Conservation (phyloP, 2,113 vertebrate genomes). For the Scomber colias region DNA sequence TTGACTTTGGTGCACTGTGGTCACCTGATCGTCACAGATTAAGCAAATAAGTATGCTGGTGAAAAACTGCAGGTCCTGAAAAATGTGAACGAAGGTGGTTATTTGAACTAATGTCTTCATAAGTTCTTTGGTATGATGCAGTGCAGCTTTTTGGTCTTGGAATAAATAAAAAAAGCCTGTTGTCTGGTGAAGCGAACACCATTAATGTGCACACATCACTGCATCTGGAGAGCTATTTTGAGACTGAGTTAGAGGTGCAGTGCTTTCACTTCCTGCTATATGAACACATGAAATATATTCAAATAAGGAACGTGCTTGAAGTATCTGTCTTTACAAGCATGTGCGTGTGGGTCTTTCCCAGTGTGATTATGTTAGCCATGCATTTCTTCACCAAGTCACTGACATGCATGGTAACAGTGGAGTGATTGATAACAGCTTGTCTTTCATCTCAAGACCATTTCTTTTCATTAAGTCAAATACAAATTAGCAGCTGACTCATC, state of each 20-base stretch:
- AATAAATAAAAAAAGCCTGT: too few relatives aligned
- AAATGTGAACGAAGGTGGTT: not conserved
- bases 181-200: too few relatives aligned
- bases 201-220: too few relatives aligned
- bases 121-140: too few relatives aligned
- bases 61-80: not conserved
- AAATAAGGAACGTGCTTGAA: not conserved
- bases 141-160: too few relatives aligned
- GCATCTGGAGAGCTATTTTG: not conserved
- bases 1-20: not conserved
- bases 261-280: slow-evolving; percentile 36
- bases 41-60: not conserved
- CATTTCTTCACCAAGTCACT: not conserved
- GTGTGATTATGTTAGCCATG: not conserved
- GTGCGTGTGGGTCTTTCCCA: not conserved
- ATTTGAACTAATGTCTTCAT: not conserved
- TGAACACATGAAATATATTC: not conserved
- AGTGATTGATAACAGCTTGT: slow-evolving; percentile 10
- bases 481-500: slow-evolving; percentile 24
- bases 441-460: not conserved
- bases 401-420: not conserved
- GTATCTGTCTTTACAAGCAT: too few relatives aligned
- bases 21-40: not conserved
- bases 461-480: slow-evolving; percentile 26
- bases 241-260: not conserved